Evolutionary conservation across 2,113 vertebrate genomes (phyloP).

Genomic region (Hystrix cristata): DNA sequence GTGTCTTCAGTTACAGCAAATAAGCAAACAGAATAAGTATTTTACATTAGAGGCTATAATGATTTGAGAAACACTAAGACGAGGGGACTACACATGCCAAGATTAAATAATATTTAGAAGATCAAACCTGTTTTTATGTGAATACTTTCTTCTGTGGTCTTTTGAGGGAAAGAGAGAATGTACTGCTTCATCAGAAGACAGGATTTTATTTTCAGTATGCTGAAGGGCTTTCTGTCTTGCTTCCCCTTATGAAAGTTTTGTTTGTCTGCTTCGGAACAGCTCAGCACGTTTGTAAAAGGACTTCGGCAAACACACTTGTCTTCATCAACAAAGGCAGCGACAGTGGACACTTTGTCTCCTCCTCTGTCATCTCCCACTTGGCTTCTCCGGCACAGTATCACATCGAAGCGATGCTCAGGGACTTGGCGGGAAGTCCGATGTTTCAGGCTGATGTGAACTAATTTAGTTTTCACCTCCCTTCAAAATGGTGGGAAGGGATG

Average conservation of each 20-base stretch:
- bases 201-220: slow-evolving; percentile 55
- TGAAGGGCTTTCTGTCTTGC: slow-evolving; percentile 50
- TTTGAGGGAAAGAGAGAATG: neutral
- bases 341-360: slow-evolving; percentile 37
- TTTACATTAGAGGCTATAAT: neutral
- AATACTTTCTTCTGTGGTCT: neutral
- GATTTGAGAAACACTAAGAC: neutral
- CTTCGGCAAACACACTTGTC: slow-evolving; percentile 62
- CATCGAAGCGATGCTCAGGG: neutral
- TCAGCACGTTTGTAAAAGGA: slow-evolving; percentile 65
- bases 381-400: neutral
- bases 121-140: neutral
- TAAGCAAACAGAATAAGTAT: neutral
- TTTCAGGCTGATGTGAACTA: neutral
- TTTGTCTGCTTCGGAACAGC: slow-evolving; percentile 32
- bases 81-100: neutral
- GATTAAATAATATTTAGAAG: neutral
- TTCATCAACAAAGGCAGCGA: slow-evolving; percentile 62
- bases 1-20: neutral
- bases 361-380: slow-evolving; percentile 6
- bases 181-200: neutral
- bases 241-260: slow-evolving; percentile 26
- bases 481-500: neutral
- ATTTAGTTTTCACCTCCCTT: neutral
- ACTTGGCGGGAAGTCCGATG: neutral